Conservation (phyloP, 53 echinoderm and acorn worm species). For the Paelopatides confundens region DNA sequence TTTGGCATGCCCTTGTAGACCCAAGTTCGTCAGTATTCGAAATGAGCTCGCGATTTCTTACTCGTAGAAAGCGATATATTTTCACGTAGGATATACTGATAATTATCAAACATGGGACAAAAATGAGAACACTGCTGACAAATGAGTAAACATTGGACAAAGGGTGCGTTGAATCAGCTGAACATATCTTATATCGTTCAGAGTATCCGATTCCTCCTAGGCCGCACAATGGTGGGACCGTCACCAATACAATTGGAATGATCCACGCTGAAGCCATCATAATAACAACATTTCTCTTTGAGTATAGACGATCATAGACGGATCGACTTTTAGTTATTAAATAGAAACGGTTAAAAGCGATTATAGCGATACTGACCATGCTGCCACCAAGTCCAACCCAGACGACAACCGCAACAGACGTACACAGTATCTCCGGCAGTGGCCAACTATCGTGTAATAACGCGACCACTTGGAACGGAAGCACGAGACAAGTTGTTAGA, state of each 20-base stretch:
- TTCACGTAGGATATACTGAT: constrained; percentile 67
- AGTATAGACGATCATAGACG: constrained; percentile 40
- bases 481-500: constrained; percentile 61
- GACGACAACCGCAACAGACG: constrained; percentile 51
- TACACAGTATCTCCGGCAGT: constrained; percentile 57
- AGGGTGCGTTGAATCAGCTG: constrained; percentile 60
- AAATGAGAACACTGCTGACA: constrained; percentile 44
- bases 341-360: constrained; percentile 62
- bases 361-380: constrained; percentile 58
- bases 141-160: constrained; percentile 61
- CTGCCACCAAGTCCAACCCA: constrained; percentile 63
- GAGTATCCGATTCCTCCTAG: constrained; percentile 69
- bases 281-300: constrained; percentile 36
- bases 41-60: constrained; percentile 6
- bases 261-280: constrained; percentile 58
- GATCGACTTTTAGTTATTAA: constrained; percentile 50
- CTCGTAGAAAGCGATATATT: constrained; percentile 42
- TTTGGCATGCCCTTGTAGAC: background rate
- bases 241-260: constrained; percentile 55
- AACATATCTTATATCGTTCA: constrained; percentile 67
- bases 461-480: constrained; percentile 76
- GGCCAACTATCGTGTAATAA: constrained; percentile 73
- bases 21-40: background rate
- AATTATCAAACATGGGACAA: constrained; percentile 60
- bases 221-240: constrained; percentile 67